Base-by-base conservation (phyloP, 2,888 invertebrate genomes). In the Drosophila melanosoma region DNA sequence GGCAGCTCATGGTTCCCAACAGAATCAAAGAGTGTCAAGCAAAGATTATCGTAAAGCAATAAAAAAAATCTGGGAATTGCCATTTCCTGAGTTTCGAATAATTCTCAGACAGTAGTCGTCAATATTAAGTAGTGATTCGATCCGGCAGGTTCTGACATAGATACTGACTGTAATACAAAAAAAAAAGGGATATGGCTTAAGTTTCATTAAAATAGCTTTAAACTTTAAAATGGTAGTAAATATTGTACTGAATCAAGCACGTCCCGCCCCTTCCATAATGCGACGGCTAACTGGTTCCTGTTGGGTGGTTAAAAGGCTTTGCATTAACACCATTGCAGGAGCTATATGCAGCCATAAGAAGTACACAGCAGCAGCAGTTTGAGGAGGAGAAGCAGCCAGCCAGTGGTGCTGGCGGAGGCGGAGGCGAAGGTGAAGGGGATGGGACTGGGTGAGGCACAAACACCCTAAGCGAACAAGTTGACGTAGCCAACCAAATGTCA, bases 401-500 rank as follows among this genome's bases (percentile, higher is more conserved):
- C 23, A 29, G 32, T 26, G 42, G 32, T 3, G 11, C 20, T 0
- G 48, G 29, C 3, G 4, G 12, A 23, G 15, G n/a, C 17, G 35
- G 10, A 17, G 7, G 35, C n/a, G 26, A 32, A 23, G 61, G 11
- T 36, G 38, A 12, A 36, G 12, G 12, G 35, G 35, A 12, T 36
- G 35, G 26, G 48, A 4, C 1, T 15, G 15, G 59, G 57, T 48
- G 10, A 29, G 73, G 52, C 23, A 49, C 83, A 74, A 76, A 83
- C 86, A 86, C 88, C 86, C 86, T 69, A 61, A 74, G 69, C 51
- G 60, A 62, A 40, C 35, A 69, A 38, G 36, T 69, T 33, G 71
- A 72, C 67, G 87, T 84, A 88, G 65, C 83, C 83, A 88, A 89
- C 89, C 83, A 88, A 83, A 88, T 69, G 83, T 87, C 89, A 83